phyloP scores from a whole-genome alignment of 2,113 vertebrate genomes.

The Vulpes lagopus region DNA sequence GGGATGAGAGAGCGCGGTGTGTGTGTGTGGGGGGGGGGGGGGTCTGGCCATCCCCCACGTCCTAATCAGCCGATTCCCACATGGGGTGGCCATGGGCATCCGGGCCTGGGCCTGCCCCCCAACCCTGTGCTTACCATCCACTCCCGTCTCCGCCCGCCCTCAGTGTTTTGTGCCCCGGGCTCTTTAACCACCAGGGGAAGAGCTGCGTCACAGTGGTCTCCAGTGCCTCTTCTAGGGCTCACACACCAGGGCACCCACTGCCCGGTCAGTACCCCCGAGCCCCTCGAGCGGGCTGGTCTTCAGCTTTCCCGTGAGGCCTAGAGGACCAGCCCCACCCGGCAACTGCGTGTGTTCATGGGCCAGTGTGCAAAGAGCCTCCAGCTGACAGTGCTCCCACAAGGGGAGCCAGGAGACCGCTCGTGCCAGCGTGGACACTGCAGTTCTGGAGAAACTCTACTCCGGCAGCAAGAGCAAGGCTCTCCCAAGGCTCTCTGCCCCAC shows the following conservation, averaged over 20 bases:
- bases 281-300: neutral
- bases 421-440: accelerated
- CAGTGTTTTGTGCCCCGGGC: accelerated
- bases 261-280: neutral
- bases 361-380: neutral
- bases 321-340: neutral
- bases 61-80: neutral
- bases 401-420: accelerated
- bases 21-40: no score
- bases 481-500: neutral
- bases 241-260: neutral
- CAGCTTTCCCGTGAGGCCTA: neutral
- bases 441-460: neutral
- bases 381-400: accelerated
- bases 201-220: neutral
- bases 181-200: neutral
- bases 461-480: neutral
- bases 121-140: neutral
- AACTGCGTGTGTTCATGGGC: neutral
- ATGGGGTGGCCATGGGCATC: accelerated
- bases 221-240: neutral
- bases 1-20: neutral
- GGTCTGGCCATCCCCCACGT: accelerated
- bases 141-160: neutral
- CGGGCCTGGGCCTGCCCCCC: neutral